Evolutionary conservation across 2,797 vertebrate species (phyloP), one percentile per base, ranked within the genome.

Genomic region (Microchirus variegatus): DNA sequence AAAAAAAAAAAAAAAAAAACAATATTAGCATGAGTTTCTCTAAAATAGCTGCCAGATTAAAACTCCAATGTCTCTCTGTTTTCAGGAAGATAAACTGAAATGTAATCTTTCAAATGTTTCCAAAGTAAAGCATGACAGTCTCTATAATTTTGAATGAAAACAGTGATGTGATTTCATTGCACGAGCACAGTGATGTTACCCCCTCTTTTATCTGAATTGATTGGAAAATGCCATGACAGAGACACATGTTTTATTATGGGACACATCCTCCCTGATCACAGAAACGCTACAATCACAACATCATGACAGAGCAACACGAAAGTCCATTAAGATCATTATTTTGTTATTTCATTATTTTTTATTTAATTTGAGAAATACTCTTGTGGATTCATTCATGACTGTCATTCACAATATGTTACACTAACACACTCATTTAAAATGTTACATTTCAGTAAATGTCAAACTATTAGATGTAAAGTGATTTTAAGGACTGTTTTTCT

Each of bases 171-270:
- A 67, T 71, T 70, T 74, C 54, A 73, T 74, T 68, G 46, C 31
- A 47, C 17, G 67, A 63, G 65, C 45, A 40, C 15, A 8, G 15
- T 41, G n/a, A 69, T 54, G 19, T 61, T 44, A 62, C 19, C 14
- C 47, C 44, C 52, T 61, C 63, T 79, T 82, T 86, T 73, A 77
- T 71, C 66, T 69, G 36, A 70, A 82, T 70, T 76, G 40, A 61
- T 54, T 56, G 52, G 18, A 55, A 59, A 77, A 71, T 38, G 31
- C 42, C 12, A 36, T 1, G 31, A 69, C 14, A 52, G 19, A 52
- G 8, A 31, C 40, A 17, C 49, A 53, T 64, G 57, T 55, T 59
- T 53, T 49, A 65, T 59, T 52, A 53, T 1, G 3, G 6, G n/a
- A 48, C 51, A 56, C 2, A 4, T 40, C 13, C 54, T 31, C 13